These are phyloP conservation scores for Nemotelus pantherinus DNA, from an alignment of 2,888 invertebrate genomes.

Conservation along the genomic window DNA sequence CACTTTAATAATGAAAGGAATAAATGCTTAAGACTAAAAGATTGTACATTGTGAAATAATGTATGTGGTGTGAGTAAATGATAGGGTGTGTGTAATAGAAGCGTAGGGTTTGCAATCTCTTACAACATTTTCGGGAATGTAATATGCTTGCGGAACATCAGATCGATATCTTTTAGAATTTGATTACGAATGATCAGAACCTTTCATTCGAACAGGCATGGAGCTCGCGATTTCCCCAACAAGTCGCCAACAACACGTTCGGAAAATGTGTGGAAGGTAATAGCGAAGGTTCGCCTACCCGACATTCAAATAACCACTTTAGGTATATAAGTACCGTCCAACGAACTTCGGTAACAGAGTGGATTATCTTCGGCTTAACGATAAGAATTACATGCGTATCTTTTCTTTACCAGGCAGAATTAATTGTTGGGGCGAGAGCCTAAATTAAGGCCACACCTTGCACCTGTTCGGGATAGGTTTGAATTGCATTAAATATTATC, in stretches of 20 bases:
- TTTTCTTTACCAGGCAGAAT: slow-evolving; percentile 48
- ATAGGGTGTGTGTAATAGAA: no score
- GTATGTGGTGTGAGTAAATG: no score
- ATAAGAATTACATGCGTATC: slow-evolving; percentile 45
- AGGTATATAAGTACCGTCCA: not conserved
- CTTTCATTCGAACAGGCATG: slow-evolving; percentile 1
- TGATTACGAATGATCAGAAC: not conserved
- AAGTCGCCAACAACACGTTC: no score
- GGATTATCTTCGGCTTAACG: slow-evolving; percentile 45
- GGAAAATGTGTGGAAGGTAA: no score
- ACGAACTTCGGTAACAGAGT: not conserved
- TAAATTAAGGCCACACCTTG: slow-evolving; percentile 42
- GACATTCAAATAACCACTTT: not conserved
- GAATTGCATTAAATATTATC: slow-evolving; percentile 45
- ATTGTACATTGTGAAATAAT: no score
- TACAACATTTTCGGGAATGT: slow-evolving; percentile 7
- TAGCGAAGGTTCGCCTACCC: not conserved
- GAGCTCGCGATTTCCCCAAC: not conserved
- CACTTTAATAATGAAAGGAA: no score
- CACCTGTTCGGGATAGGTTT: slow-evolving; percentile 49
- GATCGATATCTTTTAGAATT: not conserved
- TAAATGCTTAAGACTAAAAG: no score
- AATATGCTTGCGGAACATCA: slow-evolving; percentile 13
- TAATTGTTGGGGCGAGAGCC: slow-evolving; percentile 45
- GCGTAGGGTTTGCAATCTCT: no score